Percentiles rank a stretch among this genome's conserved stretches.
Conservation (phyloP, 2,113 vertebrate species). For the Sander lucioperca region DNA sequence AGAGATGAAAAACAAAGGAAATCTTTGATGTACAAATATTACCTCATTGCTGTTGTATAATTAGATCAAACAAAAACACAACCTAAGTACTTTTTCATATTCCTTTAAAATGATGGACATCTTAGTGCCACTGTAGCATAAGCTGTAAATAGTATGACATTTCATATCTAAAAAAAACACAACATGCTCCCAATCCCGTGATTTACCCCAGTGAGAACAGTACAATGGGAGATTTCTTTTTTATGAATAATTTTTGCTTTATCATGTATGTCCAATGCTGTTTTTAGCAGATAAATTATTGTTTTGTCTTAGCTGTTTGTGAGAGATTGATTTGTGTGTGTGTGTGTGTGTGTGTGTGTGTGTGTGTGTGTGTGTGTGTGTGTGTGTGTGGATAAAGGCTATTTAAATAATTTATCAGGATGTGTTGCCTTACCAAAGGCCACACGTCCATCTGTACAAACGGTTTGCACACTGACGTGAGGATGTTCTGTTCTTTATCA, state of each 20-base stretch:
- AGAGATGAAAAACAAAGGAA: conserved; percentile 85
- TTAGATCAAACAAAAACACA: conserved; percentile 83
- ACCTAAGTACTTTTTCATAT: conserved; percentile 78
- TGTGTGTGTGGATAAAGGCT: conserved; percentile 91
- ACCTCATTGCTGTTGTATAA: conserved; percentile 97
- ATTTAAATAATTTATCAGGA: conserved; percentile 99
- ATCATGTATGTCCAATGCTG: conserved; percentile 87
- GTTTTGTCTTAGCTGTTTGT: conserved; percentile 88
- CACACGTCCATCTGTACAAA: conserved; percentile 96
- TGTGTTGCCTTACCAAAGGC: conserved; percentile 89
- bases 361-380: conserved; percentile 74
- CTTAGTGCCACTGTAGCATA: conserved; percentile 93
- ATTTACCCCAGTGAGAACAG: conserved; percentile 68
- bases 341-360: conserved; percentile 74
- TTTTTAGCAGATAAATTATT: conserved; percentile 96
- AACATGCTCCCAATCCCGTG: conserved; percentile 48
- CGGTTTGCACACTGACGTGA: conserved; percentile 98
- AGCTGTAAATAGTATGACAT: conserved; percentile 92
- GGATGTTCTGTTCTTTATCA: conserved; percentile 86
- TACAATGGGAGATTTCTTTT: conserved; percentile 83
- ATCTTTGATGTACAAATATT: conserved; percentile 96
- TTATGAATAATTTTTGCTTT: conserved; percentile 79
- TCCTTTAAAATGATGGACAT: conserved; percentile 85
- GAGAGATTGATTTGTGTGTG: conserved; percentile 80
- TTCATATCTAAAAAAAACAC: conserved; percentile 56